Percentiles rank a stretch among this genome's conserved stretches.
phyloP scores from a whole-genome alignment of 1,140 invertebrate genomes.

The Stenopsyche tienmushanensis region DNA sequence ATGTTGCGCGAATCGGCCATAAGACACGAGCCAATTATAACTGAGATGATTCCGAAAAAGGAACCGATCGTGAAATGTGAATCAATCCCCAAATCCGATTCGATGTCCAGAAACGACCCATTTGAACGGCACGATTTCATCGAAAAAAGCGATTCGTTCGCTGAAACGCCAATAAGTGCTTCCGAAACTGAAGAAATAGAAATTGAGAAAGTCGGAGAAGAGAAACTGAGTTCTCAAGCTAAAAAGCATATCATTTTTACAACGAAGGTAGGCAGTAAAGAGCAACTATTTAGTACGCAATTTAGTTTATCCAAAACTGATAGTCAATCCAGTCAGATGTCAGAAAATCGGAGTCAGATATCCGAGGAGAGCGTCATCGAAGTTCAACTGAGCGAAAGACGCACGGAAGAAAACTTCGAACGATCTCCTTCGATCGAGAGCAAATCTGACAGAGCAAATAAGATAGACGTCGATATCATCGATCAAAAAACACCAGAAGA shows the following conservation, averaged over 20 bases:
- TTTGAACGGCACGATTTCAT: no score
- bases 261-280: constrained; percentile 51
- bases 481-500: constrained; percentile 6
- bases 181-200: constrained; percentile 1
- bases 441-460: constrained; percentile 23
- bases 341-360: constrained; percentile 44
- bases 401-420: constrained; percentile 21
- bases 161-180: background rate
- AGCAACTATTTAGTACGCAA: constrained; percentile 52
- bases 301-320: constrained; percentile 54
- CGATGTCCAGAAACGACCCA: no score
- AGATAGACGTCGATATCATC: background rate
- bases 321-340: constrained; percentile 52
- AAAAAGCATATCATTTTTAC: constrained; percentile 50
- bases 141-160: no score
- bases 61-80: constrained; percentile 2
- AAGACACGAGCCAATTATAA: constrained; percentile 5
- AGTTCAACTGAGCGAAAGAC: constrained; percentile 32
- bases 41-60: background rate
- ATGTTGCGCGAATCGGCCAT: no score
- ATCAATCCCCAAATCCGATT: no score
- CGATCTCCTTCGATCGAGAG: constrained; percentile 33
- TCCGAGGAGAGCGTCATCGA: constrained; percentile 41
- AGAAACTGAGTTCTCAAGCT: constrained; percentile 38
- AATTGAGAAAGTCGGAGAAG: constrained; percentile 26